Percentiles rank a stretch among this genome's conserved stretches.
phyloP scores from a whole-genome alignment of 2,113 vertebrate genomes.

The Thunnus thynnus region DNA sequence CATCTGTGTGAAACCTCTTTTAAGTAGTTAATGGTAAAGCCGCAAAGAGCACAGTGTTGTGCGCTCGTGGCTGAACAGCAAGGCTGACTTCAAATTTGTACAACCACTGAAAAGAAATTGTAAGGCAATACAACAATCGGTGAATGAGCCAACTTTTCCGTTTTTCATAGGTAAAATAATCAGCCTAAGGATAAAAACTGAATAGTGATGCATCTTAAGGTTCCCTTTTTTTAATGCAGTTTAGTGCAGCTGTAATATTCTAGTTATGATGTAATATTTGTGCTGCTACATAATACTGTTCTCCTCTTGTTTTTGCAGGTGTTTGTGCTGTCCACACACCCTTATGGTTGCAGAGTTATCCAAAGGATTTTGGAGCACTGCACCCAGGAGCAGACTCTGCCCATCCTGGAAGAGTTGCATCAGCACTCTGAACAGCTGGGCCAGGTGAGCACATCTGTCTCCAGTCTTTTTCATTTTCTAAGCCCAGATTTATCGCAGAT shows the following conservation, averaged over 20 bases:
- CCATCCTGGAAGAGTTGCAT: conserved; percentile 94
- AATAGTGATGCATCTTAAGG: neutral
- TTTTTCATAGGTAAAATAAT: too few species aligned
- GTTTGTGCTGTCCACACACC: conserved; percentile 96
- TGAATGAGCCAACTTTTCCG: too few species aligned
- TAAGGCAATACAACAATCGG: too few species aligned
- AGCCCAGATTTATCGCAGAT: conserved; percentile 14
- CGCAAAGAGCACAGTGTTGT: too few species aligned
- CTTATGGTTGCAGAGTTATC: conserved; percentile 97
- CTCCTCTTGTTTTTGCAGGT: conserved; percentile 82
- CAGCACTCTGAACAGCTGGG: conserved; percentile 97
- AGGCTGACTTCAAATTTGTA: too few species aligned
- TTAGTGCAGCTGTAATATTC: neutral
- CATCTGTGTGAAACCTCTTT: too few species aligned
- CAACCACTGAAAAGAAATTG: too few species aligned
- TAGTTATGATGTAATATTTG: neutral
- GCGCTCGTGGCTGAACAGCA: too few species aligned
- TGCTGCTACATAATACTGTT: neutral
- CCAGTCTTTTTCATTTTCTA: neutral
- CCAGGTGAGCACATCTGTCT: conserved; percentile 85
- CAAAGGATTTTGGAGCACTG: conserved; percentile 97
- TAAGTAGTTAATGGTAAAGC: too few species aligned
- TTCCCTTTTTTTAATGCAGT: neutral
- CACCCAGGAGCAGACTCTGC: conserved; percentile 95
- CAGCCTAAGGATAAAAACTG: neutral